These are phyloP conservation scores for Parnassius glacialis DNA, from an alignment of 2,888 invertebrate genomes.

Conservation along the genomic window DNA sequence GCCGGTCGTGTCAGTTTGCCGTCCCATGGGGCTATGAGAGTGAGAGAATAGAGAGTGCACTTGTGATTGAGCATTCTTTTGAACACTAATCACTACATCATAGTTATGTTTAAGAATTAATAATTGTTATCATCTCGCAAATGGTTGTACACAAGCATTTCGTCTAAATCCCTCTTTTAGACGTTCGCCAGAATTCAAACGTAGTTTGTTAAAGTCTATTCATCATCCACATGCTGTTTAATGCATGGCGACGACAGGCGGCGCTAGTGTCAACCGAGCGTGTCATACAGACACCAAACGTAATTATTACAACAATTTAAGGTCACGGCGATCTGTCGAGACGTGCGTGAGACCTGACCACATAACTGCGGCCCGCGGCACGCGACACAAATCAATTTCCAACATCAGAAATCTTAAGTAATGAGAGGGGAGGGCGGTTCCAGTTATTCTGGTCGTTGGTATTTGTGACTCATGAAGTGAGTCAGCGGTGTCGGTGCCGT, in stretches of 20 bases:
- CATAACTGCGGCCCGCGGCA: constrained; percentile 36
- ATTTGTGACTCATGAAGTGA: constrained; percentile 41
- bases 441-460: constrained; percentile 35
- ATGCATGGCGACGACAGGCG: background rate
- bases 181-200: background rate
- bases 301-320: constrained; percentile 32
- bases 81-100: too few relatives aligned
- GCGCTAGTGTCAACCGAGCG: background rate
- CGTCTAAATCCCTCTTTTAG: background rate
- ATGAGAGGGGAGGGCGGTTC: constrained; percentile 40
- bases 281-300: constrained; percentile 26
- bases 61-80: too few relatives aligned
- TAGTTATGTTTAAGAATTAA: too few relatives aligned
- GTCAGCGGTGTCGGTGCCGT: constrained; percentile 33
- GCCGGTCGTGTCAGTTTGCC: too few relatives aligned
- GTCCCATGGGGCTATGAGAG: too few relatives aligned
- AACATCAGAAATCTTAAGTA: constrained; percentile 6
- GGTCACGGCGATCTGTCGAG: constrained; percentile 38
- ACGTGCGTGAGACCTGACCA: constrained; percentile 57
- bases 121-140: background rate
- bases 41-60: too few relatives aligned
- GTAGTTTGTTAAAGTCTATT: background rate
- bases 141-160: background rate
- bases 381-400: constrained; percentile 36
- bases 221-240: background rate